Base-by-base conservation (phyloP, 2,797 vertebrate genomes). In the Poeciliopsis presidionis region DNA sequence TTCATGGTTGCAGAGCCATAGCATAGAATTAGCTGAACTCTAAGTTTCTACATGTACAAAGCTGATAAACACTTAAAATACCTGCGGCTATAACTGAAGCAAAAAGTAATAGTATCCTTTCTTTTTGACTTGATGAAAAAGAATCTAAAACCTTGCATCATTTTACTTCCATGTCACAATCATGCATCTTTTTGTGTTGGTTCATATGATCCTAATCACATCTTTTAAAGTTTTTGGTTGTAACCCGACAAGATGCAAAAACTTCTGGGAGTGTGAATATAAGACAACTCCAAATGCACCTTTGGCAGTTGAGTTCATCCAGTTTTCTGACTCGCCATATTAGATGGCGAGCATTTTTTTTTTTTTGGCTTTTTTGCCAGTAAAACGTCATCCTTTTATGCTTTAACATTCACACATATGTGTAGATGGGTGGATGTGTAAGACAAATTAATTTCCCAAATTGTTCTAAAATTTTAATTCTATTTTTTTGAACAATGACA, bases 401-500 rank as follows among this genome's bases (percentile, higher is more conserved):
- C 46, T 71, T 25, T 53, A 11, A 53, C 1, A 22, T 51, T 51
- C 49, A 25, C 49, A 53, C 25, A 25, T 25, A 25, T 53, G 22
- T 25, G 22, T 53, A 8, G 25, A 53, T 53, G 22, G 22, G 22
- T 53, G 22, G 7, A 53, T 53, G 63, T 57, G 53, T 57, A n/a
- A 28, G 11, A 57, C 53, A 57, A 57, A 57, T 73, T 18, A 39
- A 77, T 70, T 43, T 84, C 76, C 90, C 69, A 82, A 89, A 84
- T 90, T 70, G 84, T 86, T 84, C 86, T 89, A 47, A 91, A 80
- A 41, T 89, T 95, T 95, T 95, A 92, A 94, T 96, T 95, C 87
- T 91, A 89, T 78, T 92, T 72, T 77, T 47, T 45, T 7, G 6
- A 82, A 90, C 82, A 84, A 77, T 41, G 72, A 82, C 73, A 51